A percentile compares a stretch with the other conserved stretches of the same genome.
phyloP scores from a whole-genome alignment of 2,797 vertebrate species.

The Lutjanus argentimaculatus region DNA sequence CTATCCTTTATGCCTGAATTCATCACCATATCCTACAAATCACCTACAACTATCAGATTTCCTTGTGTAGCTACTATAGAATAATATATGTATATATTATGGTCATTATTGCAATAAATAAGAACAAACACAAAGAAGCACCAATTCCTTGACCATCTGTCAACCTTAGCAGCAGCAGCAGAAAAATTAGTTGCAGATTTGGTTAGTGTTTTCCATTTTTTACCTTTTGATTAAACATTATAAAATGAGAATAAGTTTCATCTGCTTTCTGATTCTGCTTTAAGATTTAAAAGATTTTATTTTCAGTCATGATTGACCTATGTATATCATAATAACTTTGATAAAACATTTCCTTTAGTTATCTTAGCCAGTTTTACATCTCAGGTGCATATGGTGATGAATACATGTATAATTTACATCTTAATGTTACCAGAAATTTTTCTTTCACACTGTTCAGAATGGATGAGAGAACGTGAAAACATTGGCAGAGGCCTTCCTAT shows the following conservation, averaged over 20 bases:
- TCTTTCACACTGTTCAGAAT: background rate
- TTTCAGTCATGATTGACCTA: background rate
- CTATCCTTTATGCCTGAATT: background rate
- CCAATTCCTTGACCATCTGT: too few relatives aligned
- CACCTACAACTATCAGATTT: background rate
- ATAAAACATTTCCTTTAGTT: too few relatives aligned
- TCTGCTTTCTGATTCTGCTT: background rate
- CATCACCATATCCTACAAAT: too few relatives aligned
- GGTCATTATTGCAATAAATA: too few relatives aligned
- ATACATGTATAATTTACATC: too few relatives aligned
- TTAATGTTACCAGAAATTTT: background rate
- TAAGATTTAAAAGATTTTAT: background rate
- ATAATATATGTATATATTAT: too few relatives aligned
- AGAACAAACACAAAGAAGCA: too few relatives aligned
- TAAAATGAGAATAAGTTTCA: too few relatives aligned
- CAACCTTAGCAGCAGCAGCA: too few relatives aligned
- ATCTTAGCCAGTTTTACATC: background rate
- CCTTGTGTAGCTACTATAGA: too few relatives aligned
- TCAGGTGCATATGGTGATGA: background rate
- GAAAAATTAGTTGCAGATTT: background rate
- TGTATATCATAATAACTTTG: background rate
- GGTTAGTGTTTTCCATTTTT: background rate
- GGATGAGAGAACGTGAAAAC: background rate
- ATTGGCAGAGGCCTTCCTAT: too few relatives aligned
- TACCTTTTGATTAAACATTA: too few relatives aligned